These are phyloP conservation scores for Brachypalpus laphriformis DNA, from an alignment of 2,888 invertebrate species.

Conservation along the genomic window DNA sequence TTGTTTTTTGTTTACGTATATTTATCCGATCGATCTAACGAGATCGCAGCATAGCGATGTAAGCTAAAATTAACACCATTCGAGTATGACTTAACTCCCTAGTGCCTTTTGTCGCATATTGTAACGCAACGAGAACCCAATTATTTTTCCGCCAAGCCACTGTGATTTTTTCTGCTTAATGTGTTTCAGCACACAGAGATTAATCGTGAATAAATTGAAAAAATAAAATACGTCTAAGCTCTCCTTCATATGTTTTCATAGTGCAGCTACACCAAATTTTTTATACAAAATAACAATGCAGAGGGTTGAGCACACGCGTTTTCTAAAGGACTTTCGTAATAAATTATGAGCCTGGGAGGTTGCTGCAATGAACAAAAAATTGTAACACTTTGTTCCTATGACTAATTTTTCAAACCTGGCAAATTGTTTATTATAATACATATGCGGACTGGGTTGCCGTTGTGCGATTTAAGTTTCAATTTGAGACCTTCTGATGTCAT, in stretches of 20 bases:
- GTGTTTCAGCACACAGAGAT: constrained; percentile 22
- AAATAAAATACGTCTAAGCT: background rate
- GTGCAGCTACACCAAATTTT: background rate
- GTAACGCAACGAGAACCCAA: constrained; percentile 53
- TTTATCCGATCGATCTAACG: constrained; percentile 47
- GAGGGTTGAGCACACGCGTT: background rate
- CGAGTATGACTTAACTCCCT: constrained; percentile 23
- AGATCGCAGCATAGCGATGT: constrained; percentile 40
- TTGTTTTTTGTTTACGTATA: constrained; percentile 25
- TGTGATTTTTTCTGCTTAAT: constrained; percentile 13
- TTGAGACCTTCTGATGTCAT: no score
- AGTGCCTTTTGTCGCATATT: constrained; percentile 52
- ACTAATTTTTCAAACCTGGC: constrained; percentile 17
- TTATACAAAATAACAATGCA: background rate
- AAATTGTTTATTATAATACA: constrained; percentile 10
- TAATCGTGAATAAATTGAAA: constrained; percentile 38
- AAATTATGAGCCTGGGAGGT: background rate
- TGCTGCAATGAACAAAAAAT: constrained; percentile 3
- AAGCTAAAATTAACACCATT: constrained; percentile 67
- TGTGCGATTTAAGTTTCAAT: no score
- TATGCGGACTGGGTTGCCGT: no score
- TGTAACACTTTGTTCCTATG: background rate
- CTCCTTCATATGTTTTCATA: no score
- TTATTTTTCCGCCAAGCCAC: constrained; percentile 36
- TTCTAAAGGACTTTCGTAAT: constrained; percentile 6